A percentile compares a stretch with the other conserved stretches of the same genome.
Conservation (phyloP, 2,113 vertebrate genomes). For the Atractosteus spatula region DNA sequence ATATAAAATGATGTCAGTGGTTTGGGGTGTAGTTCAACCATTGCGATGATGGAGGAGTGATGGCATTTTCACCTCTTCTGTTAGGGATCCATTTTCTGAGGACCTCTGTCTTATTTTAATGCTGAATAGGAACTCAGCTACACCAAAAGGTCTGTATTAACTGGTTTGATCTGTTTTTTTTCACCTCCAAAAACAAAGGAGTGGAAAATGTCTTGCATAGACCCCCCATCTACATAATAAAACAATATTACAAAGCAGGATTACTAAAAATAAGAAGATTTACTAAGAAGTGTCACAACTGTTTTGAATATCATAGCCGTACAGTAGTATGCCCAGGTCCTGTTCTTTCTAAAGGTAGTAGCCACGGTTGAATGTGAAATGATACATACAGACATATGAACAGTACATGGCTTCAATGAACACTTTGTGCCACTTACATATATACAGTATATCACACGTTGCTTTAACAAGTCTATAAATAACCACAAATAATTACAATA, state of each 20-base stretch:
- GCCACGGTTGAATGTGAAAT: constrained; percentile 22
- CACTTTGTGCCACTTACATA: background rate
- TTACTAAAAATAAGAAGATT: constrained; percentile 16
- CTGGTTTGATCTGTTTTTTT: background rate
- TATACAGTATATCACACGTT: constrained; percentile 11
- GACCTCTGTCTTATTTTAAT: too few relatives aligned
- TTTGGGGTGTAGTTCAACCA: too few relatives aligned
- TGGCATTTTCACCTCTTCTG: too few relatives aligned
- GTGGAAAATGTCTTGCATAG: background rate
- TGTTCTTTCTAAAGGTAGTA: constrained; percentile 13
- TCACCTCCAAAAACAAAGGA: background rate
- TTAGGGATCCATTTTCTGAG: too few relatives aligned
- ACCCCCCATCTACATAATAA: background rate
- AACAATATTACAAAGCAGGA: constrained; percentile 5
- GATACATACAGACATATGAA: background rate
- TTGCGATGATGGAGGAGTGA: too few relatives aligned
- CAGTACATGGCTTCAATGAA: too few relatives aligned
- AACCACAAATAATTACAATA: constrained; percentile 34
- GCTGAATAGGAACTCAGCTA: too few relatives aligned
- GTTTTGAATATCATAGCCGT: constrained; percentile 6
- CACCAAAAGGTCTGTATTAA: too few relatives aligned
- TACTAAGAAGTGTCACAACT: constrained; percentile 22
- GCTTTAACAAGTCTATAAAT: constrained; percentile 39
- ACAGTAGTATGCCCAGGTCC: constrained; percentile 9
- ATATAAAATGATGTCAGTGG: too few relatives aligned